Evolutionary conservation across 2,113 vertebrate species (phyloP), one percentile per base, ranked within the genome.

Genomic region (Phylloscopus trochiloides): DNA sequence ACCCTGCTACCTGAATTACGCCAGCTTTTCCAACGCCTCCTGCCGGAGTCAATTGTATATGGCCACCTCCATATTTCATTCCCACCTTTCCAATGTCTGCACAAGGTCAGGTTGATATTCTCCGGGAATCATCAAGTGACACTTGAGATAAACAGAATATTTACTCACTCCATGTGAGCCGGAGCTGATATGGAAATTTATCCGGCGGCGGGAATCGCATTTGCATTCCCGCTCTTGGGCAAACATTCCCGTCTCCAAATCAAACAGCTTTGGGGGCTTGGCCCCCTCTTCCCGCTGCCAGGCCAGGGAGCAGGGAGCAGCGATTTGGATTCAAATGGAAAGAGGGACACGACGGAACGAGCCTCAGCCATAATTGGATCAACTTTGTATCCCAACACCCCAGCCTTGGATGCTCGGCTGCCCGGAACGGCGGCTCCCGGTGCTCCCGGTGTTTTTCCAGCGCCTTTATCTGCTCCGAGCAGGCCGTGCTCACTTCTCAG

Each of bases 81-180:
- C 98, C 97, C 97, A 97, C 98, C 98, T 98, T 98, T 98, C 98
- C 99, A 98, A 98, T 97, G 98, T 98, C 98, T 98, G 98, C 98
- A 98, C 99, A 99, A 99, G 99, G 99, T 99, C 99, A 98, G 98
- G 99, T 99, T 99, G 99, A 99, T 99, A 99, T 99, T 99, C 98
- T 98, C 96, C 98, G 98, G 98, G 99, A 99, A 99, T 99, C 99
- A 99, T 99, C 99, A 99, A 99, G 98, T 98, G 99, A 99, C 99
- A 99, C 99, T 99, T 98, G 99, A 99, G 99, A 99, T 99, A 99
- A 99, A 99, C 99, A 99, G 99, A 99, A 99, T 99, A 99, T 99
- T 99, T 99, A 99, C 99, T 98, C 98, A 98, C 98, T 98, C 98
- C 98, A 97, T 99, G 99, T 99, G 99, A 99, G 98, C 99, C 95